Conservation (phyloP, 2,113 vertebrate genomes). For the Sylvietta virens region DNA sequence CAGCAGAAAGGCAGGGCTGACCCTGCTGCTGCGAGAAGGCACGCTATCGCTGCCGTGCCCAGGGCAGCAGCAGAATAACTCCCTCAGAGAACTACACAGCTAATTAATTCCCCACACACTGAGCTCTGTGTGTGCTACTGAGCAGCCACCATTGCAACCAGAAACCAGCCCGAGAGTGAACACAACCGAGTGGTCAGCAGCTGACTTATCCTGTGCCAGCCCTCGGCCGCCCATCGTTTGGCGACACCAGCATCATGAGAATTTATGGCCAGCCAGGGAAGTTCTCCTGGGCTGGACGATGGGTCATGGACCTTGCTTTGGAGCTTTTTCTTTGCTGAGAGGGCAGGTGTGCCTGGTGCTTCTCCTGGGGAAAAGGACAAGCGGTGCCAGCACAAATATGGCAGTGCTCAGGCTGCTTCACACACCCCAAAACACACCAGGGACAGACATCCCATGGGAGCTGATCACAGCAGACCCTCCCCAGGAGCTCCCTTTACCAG, state of each 20-base stretch:
- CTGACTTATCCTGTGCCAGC: not conserved
- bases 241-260: not conserved
- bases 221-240: not conserved
- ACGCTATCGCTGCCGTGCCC: not conserved
- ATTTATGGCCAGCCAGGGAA: not conserved
- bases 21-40: not conserved
- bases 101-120: constrained; percentile 37
- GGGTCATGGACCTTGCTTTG: accelerated
- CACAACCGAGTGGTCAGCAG: not conserved
- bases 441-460: accelerated
- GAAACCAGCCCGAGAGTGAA: not conserved
- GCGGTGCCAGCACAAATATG: accelerated
- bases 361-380: not conserved
- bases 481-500: not conserved
- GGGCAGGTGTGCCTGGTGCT: not conserved
- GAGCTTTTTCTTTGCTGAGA: not conserved
- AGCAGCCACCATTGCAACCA: not conserved
- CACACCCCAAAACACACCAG: not conserved
- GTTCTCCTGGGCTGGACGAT: not conserved
- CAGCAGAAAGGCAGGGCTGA: constrained; percentile 29
- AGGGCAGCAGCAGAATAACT: not conserved
- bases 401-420: accelerated
- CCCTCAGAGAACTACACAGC: not conserved
- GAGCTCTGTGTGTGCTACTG: not conserved
- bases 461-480: not conserved